Percentiles rank a stretch among this genome's conserved stretches.
phyloP scores from a whole-genome alignment of 2,888 invertebrate species.

The Therioaphis trifolii region DNA sequence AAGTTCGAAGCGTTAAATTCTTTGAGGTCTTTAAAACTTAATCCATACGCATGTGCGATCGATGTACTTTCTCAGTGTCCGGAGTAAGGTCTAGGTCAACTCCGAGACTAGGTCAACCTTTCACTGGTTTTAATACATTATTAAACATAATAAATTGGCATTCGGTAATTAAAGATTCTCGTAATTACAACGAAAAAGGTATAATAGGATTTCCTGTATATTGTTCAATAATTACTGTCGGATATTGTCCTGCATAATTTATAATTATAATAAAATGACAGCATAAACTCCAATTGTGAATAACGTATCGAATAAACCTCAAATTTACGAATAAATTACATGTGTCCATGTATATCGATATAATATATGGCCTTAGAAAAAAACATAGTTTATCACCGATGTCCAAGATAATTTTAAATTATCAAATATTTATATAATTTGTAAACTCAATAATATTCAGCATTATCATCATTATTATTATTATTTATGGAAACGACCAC shows the following conservation, averaged over 20 bases:
- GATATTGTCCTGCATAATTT: neutral
- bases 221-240: neutral
- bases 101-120: slow-evolving; percentile 49
- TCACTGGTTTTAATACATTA: slow-evolving; percentile 43
- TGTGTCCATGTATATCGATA: too few relatives aligned
- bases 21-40: neutral
- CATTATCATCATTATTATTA: too few relatives aligned
- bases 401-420: too few relatives aligned
- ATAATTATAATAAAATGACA: too few relatives aligned
- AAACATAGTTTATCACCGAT: too few relatives aligned
- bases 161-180: neutral
- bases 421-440: too few relatives aligned
- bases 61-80: slow-evolving; percentile 48
- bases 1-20: neutral
- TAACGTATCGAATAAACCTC: too few relatives aligned
- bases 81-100: slow-evolving; percentile 53
- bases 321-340: too few relatives aligned
- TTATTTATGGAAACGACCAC: too few relatives aligned
- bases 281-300: too few relatives aligned
- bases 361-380: too few relatives aligned
- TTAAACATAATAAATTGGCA: neutral
- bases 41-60: neutral
- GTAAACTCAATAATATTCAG: too few relatives aligned
- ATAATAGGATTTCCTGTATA: neutral
- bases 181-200: neutral